Evolutionary conservation across 2,888 invertebrate species (phyloP).

Genomic region (Pandemis corylana): DNA sequence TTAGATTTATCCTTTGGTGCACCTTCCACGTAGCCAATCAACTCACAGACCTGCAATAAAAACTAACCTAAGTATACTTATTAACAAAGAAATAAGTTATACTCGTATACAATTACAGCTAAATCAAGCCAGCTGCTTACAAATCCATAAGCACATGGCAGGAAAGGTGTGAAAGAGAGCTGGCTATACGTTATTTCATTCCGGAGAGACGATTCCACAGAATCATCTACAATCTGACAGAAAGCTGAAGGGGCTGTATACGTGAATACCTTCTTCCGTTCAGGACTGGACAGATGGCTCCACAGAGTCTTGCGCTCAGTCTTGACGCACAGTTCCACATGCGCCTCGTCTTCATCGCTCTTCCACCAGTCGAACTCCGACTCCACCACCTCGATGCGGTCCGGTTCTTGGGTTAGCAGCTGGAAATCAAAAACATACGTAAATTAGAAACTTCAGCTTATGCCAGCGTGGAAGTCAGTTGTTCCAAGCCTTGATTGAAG

Average conservation of each 20-base stretch:
- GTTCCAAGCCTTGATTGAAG: too few relatives aligned
- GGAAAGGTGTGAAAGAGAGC: too few relatives aligned
- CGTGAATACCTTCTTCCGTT: constrained; percentile 73
- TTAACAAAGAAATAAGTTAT: too few relatives aligned
- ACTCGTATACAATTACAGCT: too few relatives aligned
- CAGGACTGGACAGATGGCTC: constrained; percentile 87
- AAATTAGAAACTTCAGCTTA: neutral
- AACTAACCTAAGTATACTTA: too few relatives aligned
- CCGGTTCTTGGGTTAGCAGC: constrained; percentile 74
- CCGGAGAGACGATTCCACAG: neutral
- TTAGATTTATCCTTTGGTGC: constrained; percentile 79
- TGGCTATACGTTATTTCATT: too few relatives aligned
- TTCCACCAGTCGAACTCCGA: constrained; percentile 81
- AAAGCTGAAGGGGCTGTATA: neutral
- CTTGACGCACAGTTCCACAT: constrained; percentile 80
- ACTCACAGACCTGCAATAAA: constrained; percentile 75
- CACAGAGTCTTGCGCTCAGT: constrained; percentile 82
- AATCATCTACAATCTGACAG: neutral
- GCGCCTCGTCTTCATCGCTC: constrained; percentile 55
- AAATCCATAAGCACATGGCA: too few relatives aligned
- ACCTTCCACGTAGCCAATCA: constrained; percentile 87
- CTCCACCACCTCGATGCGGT: constrained; percentile 76
- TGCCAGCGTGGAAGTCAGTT: too few relatives aligned
- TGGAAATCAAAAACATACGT: constrained; percentile 45
- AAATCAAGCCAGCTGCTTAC: too few relatives aligned